phyloP scores from a whole-genome alignment of 2,113 vertebrate species.

The Pholis gunnellus region DNA sequence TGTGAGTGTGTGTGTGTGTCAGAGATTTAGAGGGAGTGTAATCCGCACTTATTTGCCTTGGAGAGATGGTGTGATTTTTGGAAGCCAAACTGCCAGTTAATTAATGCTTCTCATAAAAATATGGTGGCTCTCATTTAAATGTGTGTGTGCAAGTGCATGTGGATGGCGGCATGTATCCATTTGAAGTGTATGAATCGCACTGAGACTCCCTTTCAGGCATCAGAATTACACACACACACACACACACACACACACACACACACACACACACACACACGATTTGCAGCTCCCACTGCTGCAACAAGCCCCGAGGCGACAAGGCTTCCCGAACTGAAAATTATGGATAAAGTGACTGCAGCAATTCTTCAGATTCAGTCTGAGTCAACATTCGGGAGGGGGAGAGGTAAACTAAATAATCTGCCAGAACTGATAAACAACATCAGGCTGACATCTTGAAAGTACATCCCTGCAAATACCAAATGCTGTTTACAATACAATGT shows the following conservation, averaged over 20 bases:
- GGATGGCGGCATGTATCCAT: neutral
- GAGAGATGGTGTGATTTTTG: neutral
- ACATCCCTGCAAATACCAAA: constrained; percentile 37
- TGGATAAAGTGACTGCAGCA: constrained; percentile 66
- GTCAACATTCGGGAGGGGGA: constrained; percentile 45
- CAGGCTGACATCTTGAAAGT: constrained; percentile 54
- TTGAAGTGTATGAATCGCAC: constrained; percentile 11
- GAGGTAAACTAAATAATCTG: constrained; percentile 50
- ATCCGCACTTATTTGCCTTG: constrained; percentile 26
- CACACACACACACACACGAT: constrained; percentile 28
- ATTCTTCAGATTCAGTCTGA: constrained; percentile 56
- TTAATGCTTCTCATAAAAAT: constrained; percentile 9
- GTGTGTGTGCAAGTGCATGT: constrained; percentile 1
- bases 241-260: constrained; percentile 52
- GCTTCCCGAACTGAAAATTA: constrained; percentile 67
- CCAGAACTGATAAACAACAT: constrained; percentile 59
- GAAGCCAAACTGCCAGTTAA: constrained; percentile 5
- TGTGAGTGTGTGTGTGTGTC: too few relatives aligned
- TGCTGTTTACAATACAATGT: constrained; percentile 3
- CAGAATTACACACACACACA: constrained; percentile 47
- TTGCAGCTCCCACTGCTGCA: constrained; percentile 41
- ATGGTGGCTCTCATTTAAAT: neutral
- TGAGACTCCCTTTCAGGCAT: constrained; percentile 41
- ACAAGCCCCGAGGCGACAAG: constrained; percentile 57
- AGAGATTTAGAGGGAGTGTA: constrained; percentile 9